A percentile compares a stretch with the other conserved stretches of the same genome.
Conservation (phyloP, 2,888 invertebrate genomes). For the Apotomis capreana region DNA sequence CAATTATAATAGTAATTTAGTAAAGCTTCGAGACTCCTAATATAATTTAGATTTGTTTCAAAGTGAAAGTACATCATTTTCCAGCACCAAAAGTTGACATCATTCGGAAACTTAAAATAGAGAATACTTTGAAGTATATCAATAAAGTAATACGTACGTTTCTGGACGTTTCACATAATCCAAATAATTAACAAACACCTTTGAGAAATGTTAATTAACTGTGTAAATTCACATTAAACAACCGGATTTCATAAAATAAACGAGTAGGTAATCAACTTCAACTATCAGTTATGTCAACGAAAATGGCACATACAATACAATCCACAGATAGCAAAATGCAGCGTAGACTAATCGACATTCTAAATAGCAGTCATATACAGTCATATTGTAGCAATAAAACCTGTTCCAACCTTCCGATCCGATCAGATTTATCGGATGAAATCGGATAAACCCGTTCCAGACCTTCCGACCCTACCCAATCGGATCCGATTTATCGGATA, state of each 20-base stretch:
- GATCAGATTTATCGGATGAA: no score
- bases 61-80: slow-evolving; percentile 43
- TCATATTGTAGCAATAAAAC: no score
- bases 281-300: slow-evolving; percentile 40
- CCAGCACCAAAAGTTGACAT: slow-evolving; percentile 61
- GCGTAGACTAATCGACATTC: background rate
- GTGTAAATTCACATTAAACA: slow-evolving; percentile 33
- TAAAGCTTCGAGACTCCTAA: background rate
- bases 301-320: slow-evolving; percentile 21
- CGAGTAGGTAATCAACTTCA: slow-evolving; percentile 32
- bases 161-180: slow-evolving; percentile 32
- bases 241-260: slow-evolving; percentile 35
- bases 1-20: background rate
- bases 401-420: no score
- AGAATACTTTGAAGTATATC: slow-evolving; percentile 41
- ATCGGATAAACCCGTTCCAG: no score
- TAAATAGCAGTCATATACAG: no score
- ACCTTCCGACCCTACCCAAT: no score
- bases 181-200: slow-evolving; percentile 11
- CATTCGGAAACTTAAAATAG: slow-evolving; percentile 53
- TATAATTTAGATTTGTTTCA: slow-evolving; percentile 42
- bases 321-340: slow-evolving; percentile 1
- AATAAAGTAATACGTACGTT: slow-evolving; percentile 27
- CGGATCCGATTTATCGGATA: no score
- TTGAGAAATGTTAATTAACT: slow-evolving; percentile 1